These are phyloP conservation scores for Clistopyga incitator DNA, from an alignment of 2,888 invertebrate genomes.

Conservation along the genomic window DNA sequence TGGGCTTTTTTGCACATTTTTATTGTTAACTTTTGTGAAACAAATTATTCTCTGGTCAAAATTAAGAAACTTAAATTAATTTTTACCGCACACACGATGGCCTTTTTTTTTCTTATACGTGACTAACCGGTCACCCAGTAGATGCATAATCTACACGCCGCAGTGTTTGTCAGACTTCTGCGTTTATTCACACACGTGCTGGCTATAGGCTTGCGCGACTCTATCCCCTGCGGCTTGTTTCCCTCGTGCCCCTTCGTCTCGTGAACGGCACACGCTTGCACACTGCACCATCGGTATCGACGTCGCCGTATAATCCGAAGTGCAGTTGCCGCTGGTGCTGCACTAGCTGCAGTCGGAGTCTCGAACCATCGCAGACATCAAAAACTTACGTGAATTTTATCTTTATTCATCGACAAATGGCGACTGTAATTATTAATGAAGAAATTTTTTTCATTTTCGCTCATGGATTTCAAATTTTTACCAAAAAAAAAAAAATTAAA, in stretches of 20 bases:
- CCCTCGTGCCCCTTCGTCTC: constrained; percentile 14
- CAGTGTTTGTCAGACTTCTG: constrained; percentile 43
- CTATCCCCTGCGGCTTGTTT: constrained; percentile 44
- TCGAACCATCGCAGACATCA: constrained; percentile 1
- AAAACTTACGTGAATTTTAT: too few species aligned
- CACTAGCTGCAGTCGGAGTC: constrained; percentile 53
- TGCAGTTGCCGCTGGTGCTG: constrained; percentile 26
- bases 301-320: constrained; percentile 23
- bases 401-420: too few species aligned
- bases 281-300: constrained; percentile 76
- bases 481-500: too few species aligned
- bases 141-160: constrained; percentile 48
- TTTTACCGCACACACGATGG: neutral
- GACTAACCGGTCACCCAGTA: constrained; percentile 47
- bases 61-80: too few species aligned
- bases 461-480: too few species aligned
- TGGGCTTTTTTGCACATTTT: too few species aligned
- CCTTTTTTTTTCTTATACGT: neutral
- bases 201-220: constrained; percentile 41
- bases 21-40: too few species aligned
- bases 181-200: constrained; percentile 57
- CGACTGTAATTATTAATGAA: too few species aligned
- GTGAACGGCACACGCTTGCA: constrained; percentile 71
- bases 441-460: too few species aligned
- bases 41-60: too few species aligned